These are phyloP conservation scores for Crioceris asparagi DNA, from an alignment of 2,888 invertebrate species.

Conservation along the genomic window DNA sequence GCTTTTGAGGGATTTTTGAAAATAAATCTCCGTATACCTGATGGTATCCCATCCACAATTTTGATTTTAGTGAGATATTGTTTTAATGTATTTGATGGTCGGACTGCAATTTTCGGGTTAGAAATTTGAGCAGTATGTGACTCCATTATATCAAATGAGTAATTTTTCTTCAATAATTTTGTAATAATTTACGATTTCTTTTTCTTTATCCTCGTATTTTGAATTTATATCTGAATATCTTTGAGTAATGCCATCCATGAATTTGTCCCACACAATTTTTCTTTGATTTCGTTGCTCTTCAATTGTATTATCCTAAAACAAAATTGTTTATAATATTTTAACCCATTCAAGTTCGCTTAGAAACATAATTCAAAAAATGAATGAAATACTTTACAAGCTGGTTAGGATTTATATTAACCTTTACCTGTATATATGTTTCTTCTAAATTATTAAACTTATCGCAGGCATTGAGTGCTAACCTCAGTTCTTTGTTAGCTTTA, in stretches of 20 bases:
- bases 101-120: conserved; percentile 52
- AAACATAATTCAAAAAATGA: no score
- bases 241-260: conserved; percentile 67
- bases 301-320: conserved; percentile 38
- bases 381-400: no score
- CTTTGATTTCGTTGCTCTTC: conserved; percentile 42
- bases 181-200: conserved; percentile 63
- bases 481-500: conserved; percentile 52
- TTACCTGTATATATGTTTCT: conserved; percentile 36
- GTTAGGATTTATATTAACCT: not conserved
- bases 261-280: conserved; percentile 57
- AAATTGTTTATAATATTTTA: conserved; percentile 1
- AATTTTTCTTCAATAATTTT: conserved; percentile 64
- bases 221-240: conserved; percentile 66
- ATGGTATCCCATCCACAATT: conserved; percentile 40
- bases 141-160: conserved; percentile 35
- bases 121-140: conserved; percentile 48
- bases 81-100: conserved; percentile 48
- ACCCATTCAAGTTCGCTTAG: not conserved
- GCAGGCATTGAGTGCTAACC: conserved; percentile 52
- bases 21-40: conserved; percentile 24
- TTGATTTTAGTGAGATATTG: conserved; percentile 44
- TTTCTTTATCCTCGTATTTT: conserved; percentile 68
- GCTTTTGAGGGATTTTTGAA: conserved; percentile 22
- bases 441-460: conserved; percentile 51